Percentiles rank a stretch among this genome's conserved stretches.
phyloP scores from a whole-genome alignment of 1,140 invertebrate genomes.

The Formica selysi region DNA sequence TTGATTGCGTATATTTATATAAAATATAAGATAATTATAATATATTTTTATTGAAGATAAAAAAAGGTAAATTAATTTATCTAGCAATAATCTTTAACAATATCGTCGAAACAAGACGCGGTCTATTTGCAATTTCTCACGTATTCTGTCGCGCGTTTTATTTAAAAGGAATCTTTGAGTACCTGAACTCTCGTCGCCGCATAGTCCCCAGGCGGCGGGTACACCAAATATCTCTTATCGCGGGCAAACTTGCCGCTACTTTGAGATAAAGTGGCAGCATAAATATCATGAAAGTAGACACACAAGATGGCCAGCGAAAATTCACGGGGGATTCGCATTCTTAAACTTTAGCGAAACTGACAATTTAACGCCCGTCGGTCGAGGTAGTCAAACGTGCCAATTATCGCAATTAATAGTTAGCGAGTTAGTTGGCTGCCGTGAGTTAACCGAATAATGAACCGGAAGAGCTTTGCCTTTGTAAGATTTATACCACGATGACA shows the following conservation, averaged over 20 bases:
- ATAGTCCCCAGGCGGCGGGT: conserved; percentile 68
- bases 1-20: neutral
- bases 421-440: conserved; percentile 57
- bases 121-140: neutral
- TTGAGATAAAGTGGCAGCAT: conserved; percentile 10
- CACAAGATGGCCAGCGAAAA: conserved; percentile 28
- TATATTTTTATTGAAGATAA: neutral
- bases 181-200: conserved; percentile 83
- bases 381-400: conserved; percentile 5
- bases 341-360: conserved; percentile 23
- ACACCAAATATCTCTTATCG: conserved; percentile 82
- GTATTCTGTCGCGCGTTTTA: neutral
- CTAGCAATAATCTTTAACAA: neutral
- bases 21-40: neutral
- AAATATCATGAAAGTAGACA: neutral
- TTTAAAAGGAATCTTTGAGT: conserved; percentile 13
- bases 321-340: conserved; percentile 33
- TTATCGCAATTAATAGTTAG: conserved; percentile 62
- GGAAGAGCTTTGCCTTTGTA: conserved; percentile 21
- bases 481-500: neutral
- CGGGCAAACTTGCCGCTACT: conserved; percentile 51
- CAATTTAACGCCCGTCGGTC: neutral
- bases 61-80: conserved; percentile 7
- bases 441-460: conserved; percentile 67
- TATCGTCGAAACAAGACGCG: neutral